These are phyloP conservation scores for Clunio marinus DNA, from an alignment of 2,888 invertebrate species.

Conservation along the genomic window DNA sequence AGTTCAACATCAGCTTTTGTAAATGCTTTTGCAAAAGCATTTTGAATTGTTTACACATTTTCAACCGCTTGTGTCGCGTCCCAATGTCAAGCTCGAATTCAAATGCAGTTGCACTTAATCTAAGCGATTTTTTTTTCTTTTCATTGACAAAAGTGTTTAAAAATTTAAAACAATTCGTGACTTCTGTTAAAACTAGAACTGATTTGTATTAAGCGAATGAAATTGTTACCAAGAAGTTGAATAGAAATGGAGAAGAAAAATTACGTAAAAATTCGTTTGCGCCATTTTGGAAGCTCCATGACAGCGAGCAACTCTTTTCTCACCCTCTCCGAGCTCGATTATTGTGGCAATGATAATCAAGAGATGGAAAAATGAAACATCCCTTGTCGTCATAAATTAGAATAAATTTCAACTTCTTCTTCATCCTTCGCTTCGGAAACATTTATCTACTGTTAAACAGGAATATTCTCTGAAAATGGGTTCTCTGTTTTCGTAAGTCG, in stretches of 20 bases:
- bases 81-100: slow-evolving; percentile 34
- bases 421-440: background rate
- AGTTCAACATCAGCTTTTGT: background rate
- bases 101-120: slow-evolving; percentile 28
- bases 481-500: background rate
- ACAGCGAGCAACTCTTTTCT: background rate
- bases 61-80: slow-evolving; percentile 23
- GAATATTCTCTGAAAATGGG: background rate
- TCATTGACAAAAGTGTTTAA: slow-evolving; percentile 1
- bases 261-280: background rate
- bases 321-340: too few relatives aligned
- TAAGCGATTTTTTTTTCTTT: slow-evolving; percentile 24
- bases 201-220: background rate
- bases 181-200: slow-evolving; percentile 21
- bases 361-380: background rate
- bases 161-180: slow-evolving; percentile 36
- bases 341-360: slow-evolving; percentile 7
- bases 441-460: slow-evolving; percentile 1
- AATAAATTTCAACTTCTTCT: background rate
- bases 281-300: slow-evolving; percentile 36
- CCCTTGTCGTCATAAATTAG: background rate
- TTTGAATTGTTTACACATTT: slow-evolving; percentile 14
- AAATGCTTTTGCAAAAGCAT: slow-evolving; percentile 2
- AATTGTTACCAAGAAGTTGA: too few relatives aligned
- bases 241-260: background rate